Percentiles rank a stretch among this genome's conserved stretches.
Evolutionary conservation across 1,140 invertebrate species (phyloP).

Genomic region (Drosophila subpulchrella): DNA sequence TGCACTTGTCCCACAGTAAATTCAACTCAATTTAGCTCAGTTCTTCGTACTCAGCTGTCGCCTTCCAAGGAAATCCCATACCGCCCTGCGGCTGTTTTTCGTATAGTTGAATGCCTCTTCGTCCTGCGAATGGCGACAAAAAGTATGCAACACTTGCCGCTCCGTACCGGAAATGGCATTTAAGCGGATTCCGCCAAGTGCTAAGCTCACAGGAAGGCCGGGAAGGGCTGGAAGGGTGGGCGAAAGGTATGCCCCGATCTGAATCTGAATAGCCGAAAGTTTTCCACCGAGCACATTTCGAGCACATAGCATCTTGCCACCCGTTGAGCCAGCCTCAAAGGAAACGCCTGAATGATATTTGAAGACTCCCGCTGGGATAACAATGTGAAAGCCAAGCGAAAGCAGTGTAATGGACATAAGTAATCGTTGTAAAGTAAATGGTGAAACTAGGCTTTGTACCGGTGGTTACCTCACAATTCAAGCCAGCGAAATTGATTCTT

Average conservation of each 20-base stretch:
- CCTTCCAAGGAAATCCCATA: conserved; percentile 24
- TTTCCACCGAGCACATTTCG: neutral
- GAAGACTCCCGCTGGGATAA: conserved; percentile 24
- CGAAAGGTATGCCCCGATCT: conserved; percentile 8
- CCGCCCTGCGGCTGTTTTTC: conserved; percentile 18
- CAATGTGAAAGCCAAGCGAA: neutral
- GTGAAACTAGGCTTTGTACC: too few species aligned
- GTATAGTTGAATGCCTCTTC: conserved; percentile 25
- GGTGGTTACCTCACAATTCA: too few species aligned
- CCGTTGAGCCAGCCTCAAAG: conserved; percentile 5
- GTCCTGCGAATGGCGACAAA: conserved; percentile 34
- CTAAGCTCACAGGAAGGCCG: conserved; percentile 13
- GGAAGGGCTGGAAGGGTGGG: neutral
- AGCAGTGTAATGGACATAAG: conserved; percentile 11
- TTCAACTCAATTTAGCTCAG: conserved; percentile 35
- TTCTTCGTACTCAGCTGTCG: conserved; percentile 13
- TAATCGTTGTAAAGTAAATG: conserved; percentile 2
- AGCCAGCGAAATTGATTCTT: too few species aligned
- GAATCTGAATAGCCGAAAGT: conserved; percentile 34
- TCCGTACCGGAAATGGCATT: conserved; percentile 66
- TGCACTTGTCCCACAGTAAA: conserved; percentile 49
- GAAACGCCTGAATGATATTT: conserved; percentile 30
- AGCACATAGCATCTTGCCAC: neutral
- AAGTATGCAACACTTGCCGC: conserved; percentile 44
- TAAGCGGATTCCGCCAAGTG: conserved; percentile 68